These are phyloP conservation scores for Pentalonia nigronervosa DNA, from an alignment of 1,140 invertebrate species.

Conservation along the genomic window DNA sequence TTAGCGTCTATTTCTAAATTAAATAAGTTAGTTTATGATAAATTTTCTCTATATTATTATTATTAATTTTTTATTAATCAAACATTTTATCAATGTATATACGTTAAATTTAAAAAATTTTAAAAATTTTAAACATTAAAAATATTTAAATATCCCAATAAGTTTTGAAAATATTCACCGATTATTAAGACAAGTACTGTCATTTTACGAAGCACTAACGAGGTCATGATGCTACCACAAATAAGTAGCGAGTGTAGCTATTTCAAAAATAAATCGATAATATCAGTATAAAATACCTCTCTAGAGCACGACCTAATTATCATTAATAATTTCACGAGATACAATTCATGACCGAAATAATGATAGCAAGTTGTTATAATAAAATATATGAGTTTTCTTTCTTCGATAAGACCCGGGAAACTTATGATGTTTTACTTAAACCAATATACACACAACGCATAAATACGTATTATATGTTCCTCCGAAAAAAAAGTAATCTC, in stretches of 20 bases:
- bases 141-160: background rate
- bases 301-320: background rate
- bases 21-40: too few species aligned
- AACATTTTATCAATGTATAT: background rate
- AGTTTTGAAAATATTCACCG: background rate
- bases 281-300: background rate
- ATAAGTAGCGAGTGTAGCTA: background rate
- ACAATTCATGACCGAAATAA: background rate
- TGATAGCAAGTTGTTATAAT: constrained; percentile 11
- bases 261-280: background rate
- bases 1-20: too few species aligned
- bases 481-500: background rate
- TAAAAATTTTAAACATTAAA: background rate
- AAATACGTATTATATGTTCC: background rate
- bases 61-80: too few species aligned
- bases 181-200: background rate
- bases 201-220: background rate
- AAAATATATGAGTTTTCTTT: constrained; percentile 11
- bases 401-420: background rate
- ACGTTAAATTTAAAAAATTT: background rate
- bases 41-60: too few species aligned
- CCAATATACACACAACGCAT: constrained; percentile 1
- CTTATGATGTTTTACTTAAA: constrained; percentile 5
- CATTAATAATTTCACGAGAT: background rate
- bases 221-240: background rate